These are phyloP conservation scores for Halotydeus destructor DNA, from an alignment of 1,140 invertebrate species.

Conservation along the genomic window DNA sequence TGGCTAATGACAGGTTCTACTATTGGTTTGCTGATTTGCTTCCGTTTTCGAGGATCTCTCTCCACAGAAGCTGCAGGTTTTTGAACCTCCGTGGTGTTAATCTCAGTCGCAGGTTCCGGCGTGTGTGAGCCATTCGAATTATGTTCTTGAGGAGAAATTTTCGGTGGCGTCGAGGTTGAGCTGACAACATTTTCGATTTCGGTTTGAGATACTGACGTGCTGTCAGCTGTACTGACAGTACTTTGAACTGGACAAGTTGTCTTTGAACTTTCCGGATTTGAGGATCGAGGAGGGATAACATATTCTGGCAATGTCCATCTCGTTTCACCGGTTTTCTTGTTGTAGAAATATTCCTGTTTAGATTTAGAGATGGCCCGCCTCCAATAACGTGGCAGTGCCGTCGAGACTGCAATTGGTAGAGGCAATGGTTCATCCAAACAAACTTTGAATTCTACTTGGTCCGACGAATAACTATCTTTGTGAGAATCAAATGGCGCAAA, in stretches of 20 bases:
- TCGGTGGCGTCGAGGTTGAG: not conserved
- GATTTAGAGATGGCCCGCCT: not conserved
- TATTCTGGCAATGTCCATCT: too few species aligned
- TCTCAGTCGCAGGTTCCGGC: not conserved
- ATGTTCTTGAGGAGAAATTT: constrained; percentile 1
- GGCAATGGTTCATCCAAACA: too few species aligned
- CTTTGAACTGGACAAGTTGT: not conserved
- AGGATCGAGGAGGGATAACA: not conserved
- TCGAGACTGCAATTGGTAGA: too few species aligned
- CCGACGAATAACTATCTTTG: too few species aligned
- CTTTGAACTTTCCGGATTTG: not conserved
- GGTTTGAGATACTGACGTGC: not conserved
- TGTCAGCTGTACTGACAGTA: not conserved
- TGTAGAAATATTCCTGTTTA: too few species aligned
- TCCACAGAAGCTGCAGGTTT: constrained; percentile 11
- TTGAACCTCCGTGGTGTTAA: constrained; percentile 2
- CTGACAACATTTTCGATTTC: not conserved
- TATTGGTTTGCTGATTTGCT: not conserved
- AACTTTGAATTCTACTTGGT: too few species aligned
- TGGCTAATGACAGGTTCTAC: not conserved
- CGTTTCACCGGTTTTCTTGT: too few species aligned
- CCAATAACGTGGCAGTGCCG: too few species aligned
- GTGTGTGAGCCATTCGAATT: not conserved
- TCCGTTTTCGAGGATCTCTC: constrained; percentile 1
- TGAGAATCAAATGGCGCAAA: too few species aligned